These are phyloP conservation scores for Spea bombifrons DNA, from an alignment of 2,113 vertebrate species.

Conservation along the genomic window DNA sequence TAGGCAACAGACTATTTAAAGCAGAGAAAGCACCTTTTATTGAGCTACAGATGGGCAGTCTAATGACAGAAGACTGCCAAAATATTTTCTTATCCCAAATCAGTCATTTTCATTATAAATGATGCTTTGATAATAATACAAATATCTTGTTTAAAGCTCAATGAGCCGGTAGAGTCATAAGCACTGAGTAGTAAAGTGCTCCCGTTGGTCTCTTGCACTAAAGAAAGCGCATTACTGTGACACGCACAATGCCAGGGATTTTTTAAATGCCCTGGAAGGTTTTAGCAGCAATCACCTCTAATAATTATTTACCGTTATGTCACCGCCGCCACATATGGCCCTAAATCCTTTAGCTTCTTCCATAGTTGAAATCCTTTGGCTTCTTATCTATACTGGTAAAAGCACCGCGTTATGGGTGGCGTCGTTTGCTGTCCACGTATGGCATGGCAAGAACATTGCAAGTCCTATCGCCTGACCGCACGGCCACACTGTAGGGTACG, in stretches of 20 bases:
- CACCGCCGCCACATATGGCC: not conserved
- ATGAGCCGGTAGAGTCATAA: constrained; percentile 38
- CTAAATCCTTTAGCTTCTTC: not conserved
- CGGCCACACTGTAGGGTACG: too few relatives aligned
- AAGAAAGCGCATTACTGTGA: constrained; percentile 8
- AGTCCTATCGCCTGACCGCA: too few relatives aligned
- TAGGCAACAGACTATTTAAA: constrained; percentile 25
- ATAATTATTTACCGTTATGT: constrained; percentile 51
- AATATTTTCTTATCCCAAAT: constrained; percentile 47
- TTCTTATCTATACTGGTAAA: not conserved
- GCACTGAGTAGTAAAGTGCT: constrained; percentile 33
- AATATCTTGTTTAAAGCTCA: constrained; percentile 46
- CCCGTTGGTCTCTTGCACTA: constrained; percentile 20
- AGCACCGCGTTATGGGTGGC: too few relatives aligned
- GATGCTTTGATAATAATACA: constrained; percentile 49
- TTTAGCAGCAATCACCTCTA: not conserved
- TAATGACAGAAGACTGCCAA: constrained; percentile 44
- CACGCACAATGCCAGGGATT: constrained; percentile 21
- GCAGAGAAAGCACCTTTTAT: constrained; percentile 36
- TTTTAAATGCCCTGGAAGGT: constrained; percentile 29
- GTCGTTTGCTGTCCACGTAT: too few relatives aligned
- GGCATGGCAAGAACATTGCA: too few relatives aligned
- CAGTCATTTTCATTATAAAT: constrained; percentile 48
- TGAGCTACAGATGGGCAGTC: constrained; percentile 45
- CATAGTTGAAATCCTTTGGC: too few relatives aligned